Conservation (phyloP, 2,888 invertebrate genomes). For the Mesorhabditis sp. region DNA sequence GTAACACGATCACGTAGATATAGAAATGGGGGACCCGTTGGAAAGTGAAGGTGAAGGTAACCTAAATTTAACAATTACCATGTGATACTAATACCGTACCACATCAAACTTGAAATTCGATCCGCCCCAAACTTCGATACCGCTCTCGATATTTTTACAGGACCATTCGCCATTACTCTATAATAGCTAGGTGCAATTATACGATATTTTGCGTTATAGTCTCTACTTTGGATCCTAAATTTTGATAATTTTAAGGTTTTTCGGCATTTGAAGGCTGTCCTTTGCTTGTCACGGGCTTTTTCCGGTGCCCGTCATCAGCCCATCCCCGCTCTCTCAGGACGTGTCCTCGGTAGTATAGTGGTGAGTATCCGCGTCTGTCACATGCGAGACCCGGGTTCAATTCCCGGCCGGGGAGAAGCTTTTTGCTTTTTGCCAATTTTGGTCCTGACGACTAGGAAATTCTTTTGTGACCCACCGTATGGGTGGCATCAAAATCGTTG, state of each 20-base stretch:
- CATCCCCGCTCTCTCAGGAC: no score
- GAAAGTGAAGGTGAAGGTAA: not conserved
- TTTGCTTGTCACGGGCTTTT: no score
- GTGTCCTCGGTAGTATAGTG: constrained; percentile 63
- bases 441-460: not conserved
- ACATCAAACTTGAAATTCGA: not conserved
- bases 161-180: not conserved
- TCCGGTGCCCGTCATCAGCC: no score
- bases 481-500: not conserved
- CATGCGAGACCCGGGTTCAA: constrained; percentile 65
- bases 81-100: not conserved
- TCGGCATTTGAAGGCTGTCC: not conserved
- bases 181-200: not conserved
- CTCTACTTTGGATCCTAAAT: not conserved
- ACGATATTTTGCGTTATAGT: not conserved
- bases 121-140: not conserved
- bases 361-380: constrained; percentile 65
- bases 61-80: not conserved
- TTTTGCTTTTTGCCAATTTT: not conserved
- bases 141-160: not conserved
- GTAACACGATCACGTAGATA: constrained; percentile 2
- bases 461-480: not conserved
- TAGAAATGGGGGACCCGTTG: constrained; percentile 3
- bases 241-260: not conserved
- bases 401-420: constrained; percentile 62